Conservation (phyloP, 1,140 invertebrate genomes). For the Cryptotermes secundus region DNA sequence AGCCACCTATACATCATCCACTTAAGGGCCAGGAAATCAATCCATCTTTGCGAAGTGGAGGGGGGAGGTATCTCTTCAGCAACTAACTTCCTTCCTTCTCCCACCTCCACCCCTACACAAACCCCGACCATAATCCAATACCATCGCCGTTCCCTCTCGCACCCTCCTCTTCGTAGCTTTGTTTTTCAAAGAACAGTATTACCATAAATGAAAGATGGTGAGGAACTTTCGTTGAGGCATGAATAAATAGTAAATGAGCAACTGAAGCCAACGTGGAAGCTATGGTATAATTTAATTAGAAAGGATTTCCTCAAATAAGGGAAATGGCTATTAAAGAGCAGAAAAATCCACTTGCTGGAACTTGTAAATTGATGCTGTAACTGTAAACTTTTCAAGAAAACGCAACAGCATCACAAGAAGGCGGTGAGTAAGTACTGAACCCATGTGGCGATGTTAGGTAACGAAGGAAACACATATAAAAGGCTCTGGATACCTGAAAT, state of each 20-base stretch:
- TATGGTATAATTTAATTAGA: constrained; percentile 18
- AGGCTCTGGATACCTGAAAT: too few relatives aligned
- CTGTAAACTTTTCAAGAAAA: not conserved
- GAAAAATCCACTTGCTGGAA: constrained; percentile 6
- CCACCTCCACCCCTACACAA: not conserved
- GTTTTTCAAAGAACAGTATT: constrained; percentile 9
- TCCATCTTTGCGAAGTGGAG: not conserved
- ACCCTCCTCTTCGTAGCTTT: not conserved
- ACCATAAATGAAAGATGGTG: constrained; percentile 19
- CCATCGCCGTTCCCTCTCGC: not conserved
- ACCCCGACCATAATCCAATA: constrained; percentile 2
- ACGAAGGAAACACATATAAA: too few relatives aligned
- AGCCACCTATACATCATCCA: constrained; percentile 15
- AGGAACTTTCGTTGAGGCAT: not conserved
- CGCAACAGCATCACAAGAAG: not conserved
- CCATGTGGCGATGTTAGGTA: too few relatives aligned
- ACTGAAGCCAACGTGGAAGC: not conserved
- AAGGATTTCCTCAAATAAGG: constrained; percentile 19
- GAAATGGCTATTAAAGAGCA: not conserved
- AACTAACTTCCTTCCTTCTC: constrained; percentile 2
- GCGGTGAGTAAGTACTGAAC: not conserved
- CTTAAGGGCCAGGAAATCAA: constrained; percentile 8
- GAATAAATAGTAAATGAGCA: constrained; percentile 20
- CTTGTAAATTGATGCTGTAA: constrained; percentile 4
- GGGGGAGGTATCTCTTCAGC: not conserved